Conservation (phyloP, 2,888 invertebrate species). For the Andricus quercusramuli region DNA sequence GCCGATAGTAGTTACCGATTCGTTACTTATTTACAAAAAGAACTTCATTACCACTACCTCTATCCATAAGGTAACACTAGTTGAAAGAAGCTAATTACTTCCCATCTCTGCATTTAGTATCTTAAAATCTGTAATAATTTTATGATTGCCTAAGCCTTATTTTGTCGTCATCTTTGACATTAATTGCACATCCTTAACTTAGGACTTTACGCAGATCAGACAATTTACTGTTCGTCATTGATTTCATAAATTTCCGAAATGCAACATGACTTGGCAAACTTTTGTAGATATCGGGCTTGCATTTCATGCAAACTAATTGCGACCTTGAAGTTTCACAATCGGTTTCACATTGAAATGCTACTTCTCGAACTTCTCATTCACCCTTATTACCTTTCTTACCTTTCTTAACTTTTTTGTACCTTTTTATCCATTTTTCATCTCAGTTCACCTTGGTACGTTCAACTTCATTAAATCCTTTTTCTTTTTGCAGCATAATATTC, state of each 20-base stretch:
- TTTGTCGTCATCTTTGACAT: constrained; percentile 8
- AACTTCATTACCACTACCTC: too few relatives aligned
- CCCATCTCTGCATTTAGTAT: too few relatives aligned
- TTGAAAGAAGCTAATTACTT: too few relatives aligned
- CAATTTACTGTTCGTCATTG: constrained; percentile 1
- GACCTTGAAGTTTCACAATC: constrained; percentile 15
- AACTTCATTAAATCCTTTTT: constrained; percentile 10
- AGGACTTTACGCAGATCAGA: neutral
- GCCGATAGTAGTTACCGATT: too few relatives aligned
- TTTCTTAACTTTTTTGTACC: constrained; percentile 9
- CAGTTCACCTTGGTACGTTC: neutral
- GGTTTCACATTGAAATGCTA: constrained; percentile 16
- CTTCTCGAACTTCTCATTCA: neutral
- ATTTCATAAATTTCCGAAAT: constrained; percentile 13
- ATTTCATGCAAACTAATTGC: neutral
- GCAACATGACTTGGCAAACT: neutral
- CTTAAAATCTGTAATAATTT: neutral
- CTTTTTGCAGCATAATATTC: constrained; percentile 30
- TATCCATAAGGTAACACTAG: too few relatives aligned
- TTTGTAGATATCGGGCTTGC: neutral
- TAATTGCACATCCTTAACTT: constrained; percentile 18
- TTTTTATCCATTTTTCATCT: neutral
- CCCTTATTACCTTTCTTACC: constrained; percentile 3
- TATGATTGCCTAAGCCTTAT: neutral
- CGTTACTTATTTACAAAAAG: too few relatives aligned